Percentiles rank a stretch among this genome's conserved stretches.
phyloP scores from a whole-genome alignment of 1,140 invertebrate species.

The Pristionchus pacificus region DNA sequence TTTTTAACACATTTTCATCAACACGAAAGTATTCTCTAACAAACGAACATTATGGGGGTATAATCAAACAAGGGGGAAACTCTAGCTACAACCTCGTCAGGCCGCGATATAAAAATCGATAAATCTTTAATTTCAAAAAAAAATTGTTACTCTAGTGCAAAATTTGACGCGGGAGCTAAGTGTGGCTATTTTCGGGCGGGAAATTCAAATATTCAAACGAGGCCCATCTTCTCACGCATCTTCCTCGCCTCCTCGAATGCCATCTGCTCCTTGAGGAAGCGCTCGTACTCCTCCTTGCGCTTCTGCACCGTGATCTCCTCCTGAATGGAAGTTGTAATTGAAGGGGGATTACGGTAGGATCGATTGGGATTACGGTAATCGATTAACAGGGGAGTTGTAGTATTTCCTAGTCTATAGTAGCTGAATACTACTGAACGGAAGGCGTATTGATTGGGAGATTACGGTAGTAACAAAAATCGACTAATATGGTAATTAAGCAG shows the following conservation, averaged over 20 bases:
- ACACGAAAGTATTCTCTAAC: too few species aligned
- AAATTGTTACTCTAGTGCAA: too few species aligned
- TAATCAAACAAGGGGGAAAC: too few species aligned
- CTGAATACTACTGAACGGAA: not conserved
- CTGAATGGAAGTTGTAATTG: conserved; percentile 27
- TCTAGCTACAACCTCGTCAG: too few species aligned
- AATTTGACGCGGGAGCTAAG: too few species aligned
- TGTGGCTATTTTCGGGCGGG: too few species aligned
- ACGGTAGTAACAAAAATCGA: not conserved
- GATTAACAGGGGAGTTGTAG: not conserved
- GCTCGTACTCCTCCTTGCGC: conserved; percentile 40
- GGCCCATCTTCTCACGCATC: conserved; percentile 17
- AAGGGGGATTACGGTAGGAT: not conserved
- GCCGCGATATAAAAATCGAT: too few species aligned
- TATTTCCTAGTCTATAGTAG: not conserved
- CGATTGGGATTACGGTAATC: not conserved
- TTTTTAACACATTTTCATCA: too few species aligned
- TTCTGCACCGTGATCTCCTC: conserved; percentile 33
- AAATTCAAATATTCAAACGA: conserved; percentile 1
- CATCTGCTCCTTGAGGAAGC: conserved; percentile 45
- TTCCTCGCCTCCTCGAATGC: conserved; percentile 44
- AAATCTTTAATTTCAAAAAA: too few species aligned
- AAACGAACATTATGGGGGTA: too few species aligned
- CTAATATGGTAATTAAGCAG: too few species aligned
- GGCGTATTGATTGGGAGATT: not conserved